Evolutionary conservation across 2,888 invertebrate genomes (phyloP).

Genomic region (Beris morrisii): DNA sequence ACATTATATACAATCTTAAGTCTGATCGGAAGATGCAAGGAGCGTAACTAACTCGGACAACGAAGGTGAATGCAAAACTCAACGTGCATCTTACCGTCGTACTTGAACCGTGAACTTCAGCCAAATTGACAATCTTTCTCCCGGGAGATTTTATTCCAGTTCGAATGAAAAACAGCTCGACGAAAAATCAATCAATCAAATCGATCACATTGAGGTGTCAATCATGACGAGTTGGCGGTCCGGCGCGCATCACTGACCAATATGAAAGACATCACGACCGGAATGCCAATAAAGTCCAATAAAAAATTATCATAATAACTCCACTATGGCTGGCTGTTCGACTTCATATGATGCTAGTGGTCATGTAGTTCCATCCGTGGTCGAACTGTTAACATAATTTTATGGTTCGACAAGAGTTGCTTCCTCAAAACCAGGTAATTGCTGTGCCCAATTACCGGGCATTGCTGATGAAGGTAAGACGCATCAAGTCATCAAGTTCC

Average conservation of each 20-base stretch:
- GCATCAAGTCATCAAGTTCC: too few relatives aligned
- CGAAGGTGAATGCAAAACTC: too few relatives aligned
- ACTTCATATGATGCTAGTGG: not conserved
- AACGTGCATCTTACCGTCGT: too few relatives aligned
- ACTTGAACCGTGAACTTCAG: slow-evolving; percentile 1
- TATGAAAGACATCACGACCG: slow-evolving; percentile 18
- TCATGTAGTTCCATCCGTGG: too few relatives aligned
- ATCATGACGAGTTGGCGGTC: slow-evolving; percentile 30
- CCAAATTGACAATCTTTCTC: slow-evolving; percentile 26
- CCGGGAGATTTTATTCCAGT: not conserved
- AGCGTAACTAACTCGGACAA: too few relatives aligned
- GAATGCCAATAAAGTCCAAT: slow-evolving; percentile 24
- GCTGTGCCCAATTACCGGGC: slow-evolving; percentile 25
- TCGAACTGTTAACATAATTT: slow-evolving; percentile 25
- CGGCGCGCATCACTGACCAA: slow-evolving; percentile 20
- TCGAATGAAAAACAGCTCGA: slow-evolving; percentile 22
- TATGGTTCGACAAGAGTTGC: slow-evolving; percentile 18
- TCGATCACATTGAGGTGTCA: slow-evolving; percentile 33
- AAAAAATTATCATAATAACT: slow-evolving; percentile 26
- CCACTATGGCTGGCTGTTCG: slow-evolving; percentile 7
- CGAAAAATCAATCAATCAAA: slow-evolving; percentile 33
- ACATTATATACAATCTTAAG: too few relatives aligned
- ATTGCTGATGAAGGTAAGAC: not conserved
- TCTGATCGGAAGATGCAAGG: too few relatives aligned
- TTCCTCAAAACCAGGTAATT: slow-evolving; percentile 22